phyloP scores from a whole-genome alignment of 2,888 invertebrate species.

The Endotricha flammealis region DNA sequence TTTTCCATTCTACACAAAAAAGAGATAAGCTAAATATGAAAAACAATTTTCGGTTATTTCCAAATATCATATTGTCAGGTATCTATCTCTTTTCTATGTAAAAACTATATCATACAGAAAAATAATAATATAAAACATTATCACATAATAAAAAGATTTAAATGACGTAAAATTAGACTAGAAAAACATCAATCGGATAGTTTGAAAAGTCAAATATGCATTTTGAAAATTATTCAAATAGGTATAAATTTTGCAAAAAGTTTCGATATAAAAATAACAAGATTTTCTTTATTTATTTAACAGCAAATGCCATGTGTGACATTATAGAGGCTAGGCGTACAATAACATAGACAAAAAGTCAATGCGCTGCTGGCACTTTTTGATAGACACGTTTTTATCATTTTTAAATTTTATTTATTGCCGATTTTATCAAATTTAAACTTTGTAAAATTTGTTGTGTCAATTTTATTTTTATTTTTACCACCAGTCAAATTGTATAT shows the following conservation, averaged over 20 bases:
- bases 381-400: conserved; percentile 15
- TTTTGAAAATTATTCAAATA: conserved; percentile 24
- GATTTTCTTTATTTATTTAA: conserved; percentile 51
- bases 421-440: conserved; percentile 1
- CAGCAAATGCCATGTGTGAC: conserved; percentile 65
- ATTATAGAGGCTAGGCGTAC: conserved; percentile 58
- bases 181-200: conserved; percentile 65
- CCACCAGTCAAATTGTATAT: neutral
- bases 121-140: too few species aligned
- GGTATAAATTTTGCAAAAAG: conserved; percentile 26
- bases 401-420: conserved; percentile 11
- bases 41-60: too few species aligned
- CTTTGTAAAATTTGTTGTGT: neutral
- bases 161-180: conserved; percentile 35
- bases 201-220: conserved; percentile 8
- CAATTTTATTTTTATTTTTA: conserved; percentile 6
- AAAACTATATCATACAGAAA: too few species aligned
- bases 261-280: conserved; percentile 18
- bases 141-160: conserved; percentile 2
- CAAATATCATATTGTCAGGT: too few species aligned
- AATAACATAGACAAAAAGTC: conserved; percentile 45
- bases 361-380: conserved; percentile 56
- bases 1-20: too few species aligned
- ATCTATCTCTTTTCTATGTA: too few species aligned
- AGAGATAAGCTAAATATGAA: too few species aligned